These are phyloP conservation scores for Cynodonichthys magdalenae DNA, from an alignment of 2,797 vertebrate genomes.

Conservation along the genomic window DNA sequence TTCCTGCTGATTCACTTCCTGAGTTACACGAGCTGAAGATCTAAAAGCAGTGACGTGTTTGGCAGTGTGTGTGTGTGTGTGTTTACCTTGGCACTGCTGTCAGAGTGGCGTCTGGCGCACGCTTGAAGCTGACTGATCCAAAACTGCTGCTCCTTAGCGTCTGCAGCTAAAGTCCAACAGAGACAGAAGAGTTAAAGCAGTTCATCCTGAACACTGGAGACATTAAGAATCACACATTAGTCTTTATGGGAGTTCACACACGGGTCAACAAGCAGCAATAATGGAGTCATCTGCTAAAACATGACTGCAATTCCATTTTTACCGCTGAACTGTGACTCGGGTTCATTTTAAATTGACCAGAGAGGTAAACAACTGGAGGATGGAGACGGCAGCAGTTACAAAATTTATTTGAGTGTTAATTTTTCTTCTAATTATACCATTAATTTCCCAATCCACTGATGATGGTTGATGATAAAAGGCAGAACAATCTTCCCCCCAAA, in stretches of 20 bases:
- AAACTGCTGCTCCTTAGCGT: slow-evolving; percentile 92
- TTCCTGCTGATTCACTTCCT: slow-evolving; percentile 25
- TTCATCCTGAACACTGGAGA: slow-evolving; percentile 4
- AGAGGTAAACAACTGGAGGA: no score
- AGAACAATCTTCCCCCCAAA: no score
- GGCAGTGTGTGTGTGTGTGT: slow-evolving; percentile 8
- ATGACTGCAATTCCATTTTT: neutral
- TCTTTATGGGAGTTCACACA: slow-evolving; percentile 14
- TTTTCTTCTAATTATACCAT: no score
- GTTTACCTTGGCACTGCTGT: slow-evolving; percentile 89
- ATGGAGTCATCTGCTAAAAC: slow-evolving; percentile 17
- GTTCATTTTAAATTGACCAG: neutral
- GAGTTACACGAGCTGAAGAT: slow-evolving; percentile 11
- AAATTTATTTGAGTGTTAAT: no score
- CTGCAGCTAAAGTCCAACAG: slow-evolving; percentile 80
- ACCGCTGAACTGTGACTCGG: neutral
- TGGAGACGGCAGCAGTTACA: no score
- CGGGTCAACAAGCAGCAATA: slow-evolving; percentile 11
- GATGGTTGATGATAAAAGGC: no score
- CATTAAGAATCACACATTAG: neutral
- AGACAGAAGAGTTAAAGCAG: slow-evolving; percentile 20
- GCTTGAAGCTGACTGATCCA: slow-evolving; percentile 96
- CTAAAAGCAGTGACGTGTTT: slow-evolving; percentile 16
- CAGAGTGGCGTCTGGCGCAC: slow-evolving; percentile 93
- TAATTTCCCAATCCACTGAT: no score